phyloP scores from a whole-genome alignment of 2,888 invertebrate genomes.

The Caenorhabditis wallacei region DNA sequence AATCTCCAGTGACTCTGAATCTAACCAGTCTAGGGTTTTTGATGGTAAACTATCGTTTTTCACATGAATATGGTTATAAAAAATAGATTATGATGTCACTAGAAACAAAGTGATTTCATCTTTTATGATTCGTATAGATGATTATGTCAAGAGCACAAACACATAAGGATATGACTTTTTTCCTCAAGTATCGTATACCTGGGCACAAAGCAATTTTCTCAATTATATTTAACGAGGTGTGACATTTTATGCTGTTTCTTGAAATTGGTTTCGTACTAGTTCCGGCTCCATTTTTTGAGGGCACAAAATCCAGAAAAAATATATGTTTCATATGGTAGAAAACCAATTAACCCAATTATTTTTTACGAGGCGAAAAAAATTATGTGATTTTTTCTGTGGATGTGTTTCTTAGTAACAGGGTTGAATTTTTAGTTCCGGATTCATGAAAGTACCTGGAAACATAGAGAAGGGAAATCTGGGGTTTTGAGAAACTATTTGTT shows the following conservation, averaged over 20 bases:
- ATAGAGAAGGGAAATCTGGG: background rate
- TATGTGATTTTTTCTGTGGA: background rate
- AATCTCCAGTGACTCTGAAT: conserved; percentile 3
- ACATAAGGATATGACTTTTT: background rate
- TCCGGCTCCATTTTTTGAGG: background rate
- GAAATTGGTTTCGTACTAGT: background rate
- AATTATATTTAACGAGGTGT: background rate
- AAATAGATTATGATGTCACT: conserved; percentile 50
- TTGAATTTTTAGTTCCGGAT: conserved; percentile 6
- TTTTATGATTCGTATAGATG: background rate
- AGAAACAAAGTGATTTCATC: background rate
- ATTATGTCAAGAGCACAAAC: background rate
- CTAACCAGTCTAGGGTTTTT: background rate
- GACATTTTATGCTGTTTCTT: background rate
- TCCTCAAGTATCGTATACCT: background rate
- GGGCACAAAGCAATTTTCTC: background rate
- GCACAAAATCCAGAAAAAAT: background rate
- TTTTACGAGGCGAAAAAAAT: background rate
- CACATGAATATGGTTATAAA: background rate
- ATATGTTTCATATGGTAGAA: background rate
- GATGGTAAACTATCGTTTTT: background rate
- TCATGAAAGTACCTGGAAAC: background rate
- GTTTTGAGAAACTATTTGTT: background rate
- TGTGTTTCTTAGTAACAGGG: background rate
- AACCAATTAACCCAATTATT: conserved; percentile 9